Evolutionary conservation across 2,113 vertebrate species (phyloP), one percentile per base, ranked within the genome.

Genomic region (Cariama cristata): DNA sequence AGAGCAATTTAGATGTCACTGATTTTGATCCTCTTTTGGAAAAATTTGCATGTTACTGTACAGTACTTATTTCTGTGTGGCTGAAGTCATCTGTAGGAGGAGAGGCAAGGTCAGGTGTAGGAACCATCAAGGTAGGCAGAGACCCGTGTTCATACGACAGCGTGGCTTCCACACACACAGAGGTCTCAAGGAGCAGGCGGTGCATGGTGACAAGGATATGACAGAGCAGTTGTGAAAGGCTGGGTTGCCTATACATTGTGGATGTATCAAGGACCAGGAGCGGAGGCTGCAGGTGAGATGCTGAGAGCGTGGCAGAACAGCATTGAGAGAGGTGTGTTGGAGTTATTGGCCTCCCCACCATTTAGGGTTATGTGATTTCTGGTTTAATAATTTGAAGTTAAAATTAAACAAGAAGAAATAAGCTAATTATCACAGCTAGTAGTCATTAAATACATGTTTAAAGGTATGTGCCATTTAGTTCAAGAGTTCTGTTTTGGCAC

Each of bases 141-240:
- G 5, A 24, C 7, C 10, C 12, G 4, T 4, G 4, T n/a, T 92
- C 19, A 17, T 11, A 47, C 1, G 11, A 42, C 35, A 56, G 4
- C 11, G 22, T 0, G 0, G 14, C 26, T 72, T 62, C 76, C 40
- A 20, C 40, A 59, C 20, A 11, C 0, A 0, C 9, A 30, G 32
- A 66, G 33, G 6, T 64, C 23, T 40, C 12, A 32, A 22, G 22
- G 15, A 18, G 2, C 24, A n/a, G 23, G 10, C 0, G 4, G 10
- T 5, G 12, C 0, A 0, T 18, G 5, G 38, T 38, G 38, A n/a
- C 1, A 1, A 76, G 14, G 35, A 11, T 0, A 0, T 27, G 16
- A 45, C 33, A 58, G n/a, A 69, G 22, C 8, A 62, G 9, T 6
- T 86, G 18, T 30, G 45, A 59, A 68, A 62, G 20, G 17, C 1